A percentile compares a stretch with the other conserved stretches of the same genome.
Evolutionary conservation across 2,113 vertebrate species (phyloP).

Genomic region (Eptesicus fuscus): DNA sequence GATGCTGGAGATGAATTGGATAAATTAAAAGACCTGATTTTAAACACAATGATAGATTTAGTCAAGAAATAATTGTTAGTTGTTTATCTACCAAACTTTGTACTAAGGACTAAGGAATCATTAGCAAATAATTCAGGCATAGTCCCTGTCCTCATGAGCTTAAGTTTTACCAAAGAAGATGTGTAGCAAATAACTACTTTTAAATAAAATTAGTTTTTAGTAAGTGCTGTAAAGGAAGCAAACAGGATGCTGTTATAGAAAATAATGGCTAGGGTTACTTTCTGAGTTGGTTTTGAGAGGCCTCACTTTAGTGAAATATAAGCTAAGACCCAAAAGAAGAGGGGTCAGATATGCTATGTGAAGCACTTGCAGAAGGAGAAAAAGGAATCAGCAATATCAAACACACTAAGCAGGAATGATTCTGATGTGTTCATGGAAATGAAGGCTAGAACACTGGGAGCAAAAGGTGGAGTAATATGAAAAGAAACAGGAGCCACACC

Average conservation of each 20-base stretch:
- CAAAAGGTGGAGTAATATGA: not conserved
- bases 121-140: not conserved
- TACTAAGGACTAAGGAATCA: not conserved
- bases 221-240: not conserved
- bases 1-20: not conserved
- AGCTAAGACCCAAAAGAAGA: not conserved
- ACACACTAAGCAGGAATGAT: not conserved
- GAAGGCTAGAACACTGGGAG: not conserved
- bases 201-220: not conserved
- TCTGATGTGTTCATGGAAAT: not conserved
- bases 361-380: not conserved
- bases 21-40: not conserved
- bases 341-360: not conserved
- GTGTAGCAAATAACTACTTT: not conserved
- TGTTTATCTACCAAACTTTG: not conserved
- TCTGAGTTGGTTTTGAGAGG: not conserved
- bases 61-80: not conserved
- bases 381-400: not conserved
- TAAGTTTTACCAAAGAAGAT: not conserved
- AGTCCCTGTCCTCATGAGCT: not conserved
- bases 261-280: not conserved
- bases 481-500: not conserved
- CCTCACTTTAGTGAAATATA: not conserved
- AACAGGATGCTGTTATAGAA: not conserved
- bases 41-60: not conserved